phyloP scores from a whole-genome alignment of 2,888 invertebrate genomes.

The Eupsilia transversa region DNA sequence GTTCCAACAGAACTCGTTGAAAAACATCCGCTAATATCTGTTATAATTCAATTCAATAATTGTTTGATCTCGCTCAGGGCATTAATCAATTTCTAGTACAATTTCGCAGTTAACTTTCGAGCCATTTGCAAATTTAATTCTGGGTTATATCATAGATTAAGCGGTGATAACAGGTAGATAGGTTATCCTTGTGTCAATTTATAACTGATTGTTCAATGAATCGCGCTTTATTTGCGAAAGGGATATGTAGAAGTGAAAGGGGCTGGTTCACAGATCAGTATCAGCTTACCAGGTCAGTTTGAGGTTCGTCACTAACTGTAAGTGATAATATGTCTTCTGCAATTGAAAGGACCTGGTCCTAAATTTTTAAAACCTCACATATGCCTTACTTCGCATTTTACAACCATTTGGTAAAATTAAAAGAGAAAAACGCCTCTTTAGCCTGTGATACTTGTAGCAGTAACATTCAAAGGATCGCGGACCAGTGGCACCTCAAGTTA shows the following conservation, averaged over 20 bases:
- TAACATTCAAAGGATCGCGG: not conserved
- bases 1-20: conserved; percentile 56
- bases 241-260: no score
- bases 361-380: not conserved
- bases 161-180: conserved; percentile 24
- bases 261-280: not conserved
- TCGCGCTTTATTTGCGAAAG: not conserved
- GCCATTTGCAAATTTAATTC: conserved; percentile 87
- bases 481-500: no score
- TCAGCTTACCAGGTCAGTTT: not conserved
- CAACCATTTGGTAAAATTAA: not conserved
- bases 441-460: not conserved
- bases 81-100: conserved; percentile 88
- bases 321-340: not conserved
- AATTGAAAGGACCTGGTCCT: not conserved
- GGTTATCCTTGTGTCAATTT: not conserved
- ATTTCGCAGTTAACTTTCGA: conserved; percentile 83
- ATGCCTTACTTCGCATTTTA: not conserved
- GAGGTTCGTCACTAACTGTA: not conserved
- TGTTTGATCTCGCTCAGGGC: conserved; percentile 82
- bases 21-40: conserved; percentile 65
- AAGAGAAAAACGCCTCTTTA: not conserved
- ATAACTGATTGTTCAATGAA: not conserved
- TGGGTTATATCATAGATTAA: conserved; percentile 70
- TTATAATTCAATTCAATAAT: conserved; percentile 85